Conservation (phyloP, 2,113 vertebrate genomes). For the Centropus bengalensis region DNA sequence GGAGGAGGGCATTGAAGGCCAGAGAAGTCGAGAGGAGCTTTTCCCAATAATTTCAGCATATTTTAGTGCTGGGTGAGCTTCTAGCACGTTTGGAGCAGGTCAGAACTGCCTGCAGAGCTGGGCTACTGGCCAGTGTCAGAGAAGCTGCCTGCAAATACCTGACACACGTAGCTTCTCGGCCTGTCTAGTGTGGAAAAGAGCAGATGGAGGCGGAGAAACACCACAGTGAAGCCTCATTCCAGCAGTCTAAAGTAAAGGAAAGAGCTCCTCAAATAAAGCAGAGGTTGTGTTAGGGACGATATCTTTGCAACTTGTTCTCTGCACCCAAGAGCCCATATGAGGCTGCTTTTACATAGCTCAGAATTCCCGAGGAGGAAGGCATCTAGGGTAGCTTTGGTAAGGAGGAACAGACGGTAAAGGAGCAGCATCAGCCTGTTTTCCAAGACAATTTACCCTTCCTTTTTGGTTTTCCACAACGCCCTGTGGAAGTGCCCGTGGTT, state of each 20-base stretch:
- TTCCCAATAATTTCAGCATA: no score
- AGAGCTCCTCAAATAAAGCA: background rate
- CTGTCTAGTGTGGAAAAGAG: background rate
- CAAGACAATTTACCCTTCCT: background rate
- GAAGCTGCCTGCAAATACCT: fast-evolving
- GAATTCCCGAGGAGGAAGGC: fast-evolving
- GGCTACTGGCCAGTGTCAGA: background rate
- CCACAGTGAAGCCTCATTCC: background rate
- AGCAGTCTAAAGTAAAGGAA: background rate
- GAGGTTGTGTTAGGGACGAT: background rate
- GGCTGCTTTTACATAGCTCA: background rate
- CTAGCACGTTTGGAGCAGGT: background rate
- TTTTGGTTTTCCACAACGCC: background rate
- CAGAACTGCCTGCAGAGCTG: background rate
- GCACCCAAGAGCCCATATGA: fast-evolving
- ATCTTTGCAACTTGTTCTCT: background rate
- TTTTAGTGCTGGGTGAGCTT: background rate
- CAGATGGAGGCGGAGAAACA: background rate
- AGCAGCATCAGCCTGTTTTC: background rate
- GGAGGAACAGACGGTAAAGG: background rate
- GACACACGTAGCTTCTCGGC: background rate
- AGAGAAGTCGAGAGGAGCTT: background rate
- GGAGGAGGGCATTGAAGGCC: background rate
- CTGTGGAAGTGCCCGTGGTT: slow-evolving; percentile 28
- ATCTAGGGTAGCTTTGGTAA: background rate